Conservation (phyloP, 2,113 vertebrate species). For the crab-eating macaque (Macaca fascicularis) region T2T-MFA8v1.1 NC_088388.1:81815501-81816000, state of each 20-base stretch:
- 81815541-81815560: not conserved
- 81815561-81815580: not conserved
- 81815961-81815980: not conserved
- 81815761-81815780: not conserved
- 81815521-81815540: not conserved
- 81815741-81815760: not conserved
- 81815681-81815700: constrained; percentile 1
- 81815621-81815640: not conserved
- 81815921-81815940: not conserved
- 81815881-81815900: not conserved
- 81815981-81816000: not conserved
- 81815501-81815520: not conserved
- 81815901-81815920: not conserved
- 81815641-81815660: not conserved
- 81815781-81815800: not conserved
- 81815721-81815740: not conserved
- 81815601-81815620: not conserved
- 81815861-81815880: not conserved
- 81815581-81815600: not conserved
- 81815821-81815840: not conserved
- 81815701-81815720: not conserved
- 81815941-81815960: not conserved
- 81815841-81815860: not conserved
- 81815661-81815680: not conserved
- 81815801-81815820: not conserved